phyloP scores from a whole-genome alignment of 2,113 vertebrate species.

The Shinisaurus crocodilurus region DNA sequence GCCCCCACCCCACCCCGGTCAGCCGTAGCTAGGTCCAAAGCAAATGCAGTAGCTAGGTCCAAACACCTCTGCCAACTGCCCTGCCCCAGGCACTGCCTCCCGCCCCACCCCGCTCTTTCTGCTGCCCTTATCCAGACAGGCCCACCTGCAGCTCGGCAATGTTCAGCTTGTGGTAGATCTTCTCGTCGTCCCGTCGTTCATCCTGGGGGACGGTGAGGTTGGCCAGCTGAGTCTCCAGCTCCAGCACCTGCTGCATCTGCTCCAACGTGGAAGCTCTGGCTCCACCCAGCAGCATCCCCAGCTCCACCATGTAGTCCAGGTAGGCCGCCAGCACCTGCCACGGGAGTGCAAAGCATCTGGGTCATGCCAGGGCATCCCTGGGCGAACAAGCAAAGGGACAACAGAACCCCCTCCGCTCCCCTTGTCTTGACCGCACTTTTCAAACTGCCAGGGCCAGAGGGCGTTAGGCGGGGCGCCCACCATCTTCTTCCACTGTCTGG shows the following conservation, averaged over 20 bases:
- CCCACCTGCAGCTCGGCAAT: slow-evolving; percentile 91
- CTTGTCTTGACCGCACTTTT: background rate
- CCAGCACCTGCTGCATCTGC: slow-evolving; percentile 94
- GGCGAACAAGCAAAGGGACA: background rate
- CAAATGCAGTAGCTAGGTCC: accelerated
- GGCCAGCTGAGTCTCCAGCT: slow-evolving; percentile 90
- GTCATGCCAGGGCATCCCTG: background rate
- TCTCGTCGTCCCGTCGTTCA: slow-evolving; percentile 93
- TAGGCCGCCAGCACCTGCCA: slow-evolving; percentile 89
- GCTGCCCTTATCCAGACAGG: background rate
- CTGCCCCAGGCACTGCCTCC: background rate
- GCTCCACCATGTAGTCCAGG: slow-evolving; percentile 96
- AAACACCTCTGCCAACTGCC: accelerated
- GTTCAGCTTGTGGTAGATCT: slow-evolving; percentile 96
- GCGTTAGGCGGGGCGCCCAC: background rate
- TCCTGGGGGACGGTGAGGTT: slow-evolving; percentile 96
- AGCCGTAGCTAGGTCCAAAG: accelerated
- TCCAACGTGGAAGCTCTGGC: slow-evolving; percentile 73
- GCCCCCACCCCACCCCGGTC: accelerated
- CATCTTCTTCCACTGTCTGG: background rate
- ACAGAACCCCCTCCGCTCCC: background rate
- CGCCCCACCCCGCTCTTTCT: background rate
- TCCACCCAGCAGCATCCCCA: slow-evolving; percentile 90
- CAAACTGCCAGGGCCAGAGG: background rate
- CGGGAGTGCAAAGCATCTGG: background rate